A percentile compares a stretch with the other conserved stretches of the same genome.
Conservation (phyloP, 2,113 vertebrate genomes). For the Ifrita kowaldi region DNA sequence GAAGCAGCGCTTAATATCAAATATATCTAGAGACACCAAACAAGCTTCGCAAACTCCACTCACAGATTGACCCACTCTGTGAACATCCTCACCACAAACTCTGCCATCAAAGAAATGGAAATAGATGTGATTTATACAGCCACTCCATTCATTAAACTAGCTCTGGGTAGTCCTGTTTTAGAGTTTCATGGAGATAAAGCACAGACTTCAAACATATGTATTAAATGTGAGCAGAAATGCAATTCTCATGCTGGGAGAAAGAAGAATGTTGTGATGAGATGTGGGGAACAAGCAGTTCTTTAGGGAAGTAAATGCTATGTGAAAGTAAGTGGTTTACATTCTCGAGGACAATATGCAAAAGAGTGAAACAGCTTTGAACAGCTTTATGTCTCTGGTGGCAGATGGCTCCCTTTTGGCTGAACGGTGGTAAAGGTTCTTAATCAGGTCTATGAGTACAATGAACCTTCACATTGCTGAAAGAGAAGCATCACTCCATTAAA, state of each 20-base stretch:
- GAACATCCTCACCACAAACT: not conserved
- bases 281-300: not conserved
- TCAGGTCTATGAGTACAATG: not conserved
- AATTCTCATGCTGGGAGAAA: not conserved
- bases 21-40: not conserved
- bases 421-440: not conserved
- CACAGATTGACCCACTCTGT: not conserved
- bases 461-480: constrained; percentile 19
- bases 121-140: not conserved
- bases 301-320: not conserved
- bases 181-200: not conserved
- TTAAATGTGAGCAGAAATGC: not conserved
- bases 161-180: not conserved
- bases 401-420: constrained; percentile 26
- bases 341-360: not conserved
- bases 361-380: not conserved
- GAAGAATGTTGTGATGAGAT: not conserved
- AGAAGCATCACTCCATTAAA: constrained; percentile 40
- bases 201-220: not conserved
- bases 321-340: not conserved
- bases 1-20: not conserved
- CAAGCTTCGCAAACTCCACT: not conserved
- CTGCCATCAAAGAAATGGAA: not conserved
- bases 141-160: not conserved
- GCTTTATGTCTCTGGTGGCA: not conserved